These are phyloP conservation scores for Trissolcus basalis DNA, from an alignment of 1,140 invertebrate genomes.

Conservation along the genomic window DNA sequence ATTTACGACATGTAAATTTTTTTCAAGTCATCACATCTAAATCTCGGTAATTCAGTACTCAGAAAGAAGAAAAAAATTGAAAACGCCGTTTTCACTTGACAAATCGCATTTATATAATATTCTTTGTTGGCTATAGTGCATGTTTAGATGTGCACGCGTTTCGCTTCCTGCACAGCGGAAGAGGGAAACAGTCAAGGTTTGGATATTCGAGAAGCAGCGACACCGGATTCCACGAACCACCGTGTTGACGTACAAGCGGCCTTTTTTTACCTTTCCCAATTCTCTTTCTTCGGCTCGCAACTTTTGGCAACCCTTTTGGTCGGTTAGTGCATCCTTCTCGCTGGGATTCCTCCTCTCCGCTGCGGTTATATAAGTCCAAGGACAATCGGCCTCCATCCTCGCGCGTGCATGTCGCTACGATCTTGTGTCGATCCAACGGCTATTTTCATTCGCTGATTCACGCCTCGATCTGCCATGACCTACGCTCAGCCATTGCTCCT, in stretches of 20 bases:
- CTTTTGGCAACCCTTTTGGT: conserved; percentile 38
- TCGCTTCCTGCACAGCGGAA: conserved; percentile 25
- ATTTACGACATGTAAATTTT: too few species aligned
- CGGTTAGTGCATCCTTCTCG: conserved; percentile 29
- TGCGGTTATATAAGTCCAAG: conserved; percentile 58
- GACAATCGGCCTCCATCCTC: conserved; percentile 43
- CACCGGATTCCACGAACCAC: conserved; percentile 27
- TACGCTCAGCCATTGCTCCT: conserved; percentile 14
- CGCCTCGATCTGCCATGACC: conserved; percentile 40
- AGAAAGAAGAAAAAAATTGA: too few species aligned
- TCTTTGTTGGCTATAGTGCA: too few species aligned
- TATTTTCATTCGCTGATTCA: conserved; percentile 53
- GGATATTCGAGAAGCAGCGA: conserved; percentile 38
- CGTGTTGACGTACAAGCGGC: conserved; percentile 13
- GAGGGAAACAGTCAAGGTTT: conserved; percentile 52
- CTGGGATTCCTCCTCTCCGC: conserved; percentile 17
- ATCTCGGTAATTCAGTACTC: too few species aligned
- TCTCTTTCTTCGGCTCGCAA: conserved; percentile 24
- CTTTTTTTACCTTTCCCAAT: conserved; percentile 33
- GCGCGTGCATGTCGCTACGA: conserved; percentile 35
- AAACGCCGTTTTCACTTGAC: too few species aligned
- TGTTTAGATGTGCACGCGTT: neutral
- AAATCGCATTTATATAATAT: too few species aligned
- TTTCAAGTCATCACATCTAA: too few species aligned
- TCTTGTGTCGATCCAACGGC: conserved; percentile 21